Base-by-base conservation (phyloP, 2,888 invertebrate species). In the Dasysyrphus tricinctus region DNA sequence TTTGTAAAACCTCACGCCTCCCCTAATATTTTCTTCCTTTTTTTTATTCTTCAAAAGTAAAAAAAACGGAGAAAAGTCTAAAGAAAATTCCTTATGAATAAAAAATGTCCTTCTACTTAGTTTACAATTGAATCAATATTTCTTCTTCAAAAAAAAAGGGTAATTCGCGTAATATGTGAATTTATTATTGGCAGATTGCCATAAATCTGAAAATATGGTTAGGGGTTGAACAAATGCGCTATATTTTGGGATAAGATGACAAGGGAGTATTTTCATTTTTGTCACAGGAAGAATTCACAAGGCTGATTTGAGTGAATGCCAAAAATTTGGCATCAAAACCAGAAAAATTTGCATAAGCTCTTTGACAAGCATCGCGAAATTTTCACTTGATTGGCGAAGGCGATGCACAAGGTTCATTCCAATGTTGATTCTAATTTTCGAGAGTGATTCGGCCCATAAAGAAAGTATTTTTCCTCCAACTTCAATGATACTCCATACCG, bases 131-230 rank as follows among this genome's bases (percentile, higher is more conserved):
- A 86, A 86, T 86, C 82, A 86, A 86, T 86, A 82, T 86, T 82
- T 86, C 70, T 39, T 14, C 34, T n/a, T n/a, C n/a, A n/a, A 24
- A 24, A 72, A 76, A 80, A 86, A 86, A 86, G 86, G 86, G 86
- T 86, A 86, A 86, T 86, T 82, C 86, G 86, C 75, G 82, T 86
- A 86, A 86, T 86, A 86, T 86, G 86, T 86, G 86, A 86, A 86
- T 86, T 86, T 86, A 86, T 86, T 86, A 86, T 86, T 86, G 86
- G 79, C 86, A 86, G 82, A 81, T 79, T 86, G 86, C 72, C 78
- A 86, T 86, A 86, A 86, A 86, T 86, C 78, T 72, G n/a, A 39
- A 39, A 44, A 77, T 76, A 57, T 61, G 77, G 49, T 51, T 69
- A 32, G 78, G 54, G 79, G 49, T 44, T 61, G 80, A 51, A 74